Evolutionary conservation across 2,113 vertebrate genomes (phyloP).

Genomic region (Mystacornis crossleyi): DNA sequence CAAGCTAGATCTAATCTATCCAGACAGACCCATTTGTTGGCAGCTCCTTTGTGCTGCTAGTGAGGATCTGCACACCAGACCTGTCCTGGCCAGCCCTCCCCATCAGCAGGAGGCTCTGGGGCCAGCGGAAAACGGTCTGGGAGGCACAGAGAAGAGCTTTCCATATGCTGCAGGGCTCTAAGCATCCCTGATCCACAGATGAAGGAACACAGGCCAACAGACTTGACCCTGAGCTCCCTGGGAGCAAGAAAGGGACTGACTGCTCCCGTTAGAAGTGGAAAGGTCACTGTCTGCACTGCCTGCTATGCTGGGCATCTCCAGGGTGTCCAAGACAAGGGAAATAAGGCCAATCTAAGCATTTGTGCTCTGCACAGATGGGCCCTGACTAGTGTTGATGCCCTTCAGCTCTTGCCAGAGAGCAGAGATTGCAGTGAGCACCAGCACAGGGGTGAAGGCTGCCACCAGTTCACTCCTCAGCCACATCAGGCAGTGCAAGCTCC

Average conservation of each 20-base stretch:
- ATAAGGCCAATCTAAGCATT: background rate
- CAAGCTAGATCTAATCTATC: background rate
- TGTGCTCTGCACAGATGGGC: background rate
- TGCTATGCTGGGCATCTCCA: background rate
- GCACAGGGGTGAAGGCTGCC: background rate
- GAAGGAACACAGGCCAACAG: background rate
- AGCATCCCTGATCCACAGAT: background rate
- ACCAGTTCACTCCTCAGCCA: background rate
- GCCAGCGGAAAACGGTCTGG: background rate
- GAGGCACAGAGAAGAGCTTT: background rate
- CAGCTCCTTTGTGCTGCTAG: background rate
- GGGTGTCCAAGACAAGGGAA: background rate
- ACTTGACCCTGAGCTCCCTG: background rate
- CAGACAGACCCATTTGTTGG: background rate
- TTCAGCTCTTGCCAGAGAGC: background rate
- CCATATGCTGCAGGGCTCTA: background rate
- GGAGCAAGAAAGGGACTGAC: background rate
- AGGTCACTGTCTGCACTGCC: background rate
- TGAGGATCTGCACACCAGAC: accelerated
- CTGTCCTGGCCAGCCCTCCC: background rate
- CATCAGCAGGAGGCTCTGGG: background rate
- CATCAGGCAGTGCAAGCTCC: background rate
- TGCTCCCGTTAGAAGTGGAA: background rate
- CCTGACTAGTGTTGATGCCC: background rate
- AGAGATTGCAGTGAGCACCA: background rate